Base-by-base conservation (phyloP, 2,113 vertebrate species). In the Lucifuga dentata region DNA sequence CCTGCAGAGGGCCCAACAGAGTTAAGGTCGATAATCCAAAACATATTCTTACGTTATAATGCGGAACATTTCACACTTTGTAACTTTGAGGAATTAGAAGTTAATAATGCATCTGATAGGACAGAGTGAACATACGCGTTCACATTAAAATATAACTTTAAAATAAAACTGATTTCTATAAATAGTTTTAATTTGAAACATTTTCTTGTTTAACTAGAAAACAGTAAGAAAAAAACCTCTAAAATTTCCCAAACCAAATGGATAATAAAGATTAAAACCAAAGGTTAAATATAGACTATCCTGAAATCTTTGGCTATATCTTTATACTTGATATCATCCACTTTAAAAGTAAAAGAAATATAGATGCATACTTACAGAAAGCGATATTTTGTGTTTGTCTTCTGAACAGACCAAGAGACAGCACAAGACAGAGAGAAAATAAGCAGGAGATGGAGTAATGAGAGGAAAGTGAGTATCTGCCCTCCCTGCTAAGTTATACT, bases 331-430 rank as follows among this genome's bases (percentile, higher is more conserved):
- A 32, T 8, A 35, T 44, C 11, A 38, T 15, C 4, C n/a, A 29
- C 16, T 23, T 67, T n/a, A 52, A 67, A 62, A n/a, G 5, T 6
- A 49, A 46, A 13, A 2, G 13, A 60, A 63, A 77, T 5, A 17
- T 17, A 49, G 66, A 67, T 19, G 15, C 11, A 66, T 86, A 91
- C 91, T 91, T 52, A 91, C 90, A 76, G 69, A 41, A 4, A 4
- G 63, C 2, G 13, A 51, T 46, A 5, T 68, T 41, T 69, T 9
- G 5, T n/a, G 15, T 43, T 66, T 70, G 16, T 83, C 60, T 59
- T 66, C 39, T 23, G 20, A 43, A 11, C 21, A 29, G 61, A 48
- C 38, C 40, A 11, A 26, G 5, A 40, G 26, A 32, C 40, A 1
- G 41, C 70, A 17, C 51, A 48, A 19, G 20, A 40, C 53, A 43